Conservation (phyloP, 2,888 invertebrate species). For the Nephrotoma appendiculata region DNA sequence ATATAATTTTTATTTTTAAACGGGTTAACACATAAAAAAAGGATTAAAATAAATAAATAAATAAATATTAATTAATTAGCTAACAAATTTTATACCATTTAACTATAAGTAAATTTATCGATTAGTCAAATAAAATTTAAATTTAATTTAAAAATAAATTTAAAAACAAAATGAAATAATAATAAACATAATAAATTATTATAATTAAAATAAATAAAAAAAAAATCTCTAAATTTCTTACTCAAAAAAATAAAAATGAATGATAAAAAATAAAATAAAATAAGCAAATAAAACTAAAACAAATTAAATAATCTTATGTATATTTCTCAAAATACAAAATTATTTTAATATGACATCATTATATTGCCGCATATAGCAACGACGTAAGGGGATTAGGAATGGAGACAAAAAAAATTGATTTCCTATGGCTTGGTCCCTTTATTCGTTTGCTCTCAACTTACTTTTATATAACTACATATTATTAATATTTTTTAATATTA, state of each 20-base stretch:
- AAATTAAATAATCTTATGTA: neutral
- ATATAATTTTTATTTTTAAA: neutral
- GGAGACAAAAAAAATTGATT: too few relatives aligned
- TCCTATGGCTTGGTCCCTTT: too few relatives aligned
- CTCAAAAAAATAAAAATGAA: neutral
- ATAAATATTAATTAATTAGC: neutral
- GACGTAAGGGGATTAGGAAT: too few relatives aligned
- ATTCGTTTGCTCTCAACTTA: too few relatives aligned
- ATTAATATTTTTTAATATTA: too few relatives aligned
- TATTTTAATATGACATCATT: neutral
- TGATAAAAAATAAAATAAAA: neutral
- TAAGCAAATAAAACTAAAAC: neutral
- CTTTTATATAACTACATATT: too few relatives aligned
- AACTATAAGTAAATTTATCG: slow-evolving; percentile 1
- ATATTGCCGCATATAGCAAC: neutral
- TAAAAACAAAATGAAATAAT: neutral
- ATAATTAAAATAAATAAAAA: neutral
- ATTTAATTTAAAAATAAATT: neutral
- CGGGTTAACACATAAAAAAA: neutral
- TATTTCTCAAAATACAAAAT: neutral
- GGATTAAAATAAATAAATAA: neutral
- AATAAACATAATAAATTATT: neutral
- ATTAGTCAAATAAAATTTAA: neutral
- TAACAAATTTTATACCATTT: slow-evolving; percentile 4
- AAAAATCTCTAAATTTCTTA: neutral